Evolutionary conservation across 2,888 invertebrate species (phyloP), one percentile per base, ranked within the genome.

Genomic region (Drosophila nr. perissopoda): DNA sequence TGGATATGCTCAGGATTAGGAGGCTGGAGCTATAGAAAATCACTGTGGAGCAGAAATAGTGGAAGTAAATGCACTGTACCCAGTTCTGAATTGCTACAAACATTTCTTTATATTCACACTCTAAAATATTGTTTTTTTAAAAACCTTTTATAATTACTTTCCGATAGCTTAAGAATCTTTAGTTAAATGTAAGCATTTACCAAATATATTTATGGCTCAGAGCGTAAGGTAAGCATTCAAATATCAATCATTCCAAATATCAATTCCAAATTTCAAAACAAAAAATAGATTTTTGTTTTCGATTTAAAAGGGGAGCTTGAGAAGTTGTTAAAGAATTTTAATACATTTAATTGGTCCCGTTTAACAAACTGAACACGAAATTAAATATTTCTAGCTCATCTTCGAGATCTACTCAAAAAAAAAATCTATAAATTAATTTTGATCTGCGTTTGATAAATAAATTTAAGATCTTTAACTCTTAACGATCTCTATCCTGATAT

Each of bases 1-100:
- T 92, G 5, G 95, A 94, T 33, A 94, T 84, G 64, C 94, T 80
- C 92, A 94, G 90, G 94, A 93, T 76, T 93, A 94, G 69, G 94
- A 93, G 74, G 92, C 94, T 83, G 92, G 93, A 68, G 93, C 94
- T 94, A 88, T 94, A 95, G 89, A 95, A 94, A 31, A 94, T 86
- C 33, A 95, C 95, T 95, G 91, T 2, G 91, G 93, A 80, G 59
- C 65, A 67, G 13, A 38, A 48, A 11, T 36, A 49, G 25, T 11
- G 10, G 16, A n/a, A 10, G 18, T 49, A 49, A 18, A 27, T 49
- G 7, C 16, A 13, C 7, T 25, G 7, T 25, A 25, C 16, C 8
- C 25, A 25, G 25, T 25, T 46, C 16, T 16, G 16, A 16, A 46
- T 16, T 8, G 8, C 16, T 46, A 46, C 25, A 25, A 16, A 16